Evolutionary conservation across 2,888 invertebrate genomes (phyloP).

Genomic region (Brachypterus glaber): DNA sequence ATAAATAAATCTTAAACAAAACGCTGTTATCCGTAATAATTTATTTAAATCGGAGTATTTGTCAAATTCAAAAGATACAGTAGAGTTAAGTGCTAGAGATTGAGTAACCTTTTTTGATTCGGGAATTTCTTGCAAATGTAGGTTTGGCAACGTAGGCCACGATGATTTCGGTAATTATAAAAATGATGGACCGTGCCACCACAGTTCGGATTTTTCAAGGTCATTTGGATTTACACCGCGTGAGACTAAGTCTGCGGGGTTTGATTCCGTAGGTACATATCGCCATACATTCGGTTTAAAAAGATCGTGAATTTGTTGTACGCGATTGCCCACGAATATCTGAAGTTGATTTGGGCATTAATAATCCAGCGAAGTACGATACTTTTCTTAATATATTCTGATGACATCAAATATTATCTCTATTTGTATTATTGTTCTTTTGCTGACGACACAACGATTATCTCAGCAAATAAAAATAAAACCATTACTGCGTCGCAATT

Average conservation of each 20-base stretch:
- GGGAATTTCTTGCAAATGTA: too few species aligned
- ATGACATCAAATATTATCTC: too few species aligned
- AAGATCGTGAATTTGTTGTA: constrained; percentile 12
- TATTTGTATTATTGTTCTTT: too few species aligned
- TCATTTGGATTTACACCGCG: constrained; percentile 2
- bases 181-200: constrained; percentile 12
- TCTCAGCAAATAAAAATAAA: too few species aligned
- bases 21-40: not conserved
- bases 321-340: constrained; percentile 13
- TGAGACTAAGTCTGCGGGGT: constrained; percentile 12
- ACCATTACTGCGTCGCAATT: too few species aligned
- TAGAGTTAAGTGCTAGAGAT: too few species aligned
- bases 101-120: too few species aligned
- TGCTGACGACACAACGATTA: too few species aligned
- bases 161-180: not conserved
- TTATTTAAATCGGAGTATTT: constrained; percentile 6
- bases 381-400: too few species aligned
- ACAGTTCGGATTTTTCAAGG: constrained; percentile 3
- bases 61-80: constrained; percentile 5
- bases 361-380: constrained; percentile 15
- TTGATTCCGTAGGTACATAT: constrained; percentile 11
- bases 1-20: not conserved
- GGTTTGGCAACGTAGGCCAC: not conserved
- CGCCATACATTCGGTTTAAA: constrained; percentile 8
- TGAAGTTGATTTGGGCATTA: constrained; percentile 7